Percentiles rank a stretch among this genome's conserved stretches.
phyloP scores from a whole-genome alignment of 2,888 invertebrate genomes.

The Cosmia pyralina region DNA sequence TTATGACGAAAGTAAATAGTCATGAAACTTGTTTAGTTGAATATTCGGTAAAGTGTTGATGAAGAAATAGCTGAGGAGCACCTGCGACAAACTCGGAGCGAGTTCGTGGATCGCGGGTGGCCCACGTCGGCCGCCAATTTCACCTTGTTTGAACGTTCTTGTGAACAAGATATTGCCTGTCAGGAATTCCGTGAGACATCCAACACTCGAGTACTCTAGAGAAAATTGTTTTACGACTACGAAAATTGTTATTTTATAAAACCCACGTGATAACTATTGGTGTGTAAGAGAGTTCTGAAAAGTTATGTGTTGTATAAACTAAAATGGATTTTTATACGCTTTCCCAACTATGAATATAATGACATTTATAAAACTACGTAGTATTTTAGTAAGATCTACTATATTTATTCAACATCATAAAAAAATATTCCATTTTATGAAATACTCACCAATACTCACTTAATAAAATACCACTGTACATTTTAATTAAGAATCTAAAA shows the following conservation, averaged over 20 bases:
- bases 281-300: background rate
- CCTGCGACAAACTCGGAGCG: slow-evolving; percentile 81
- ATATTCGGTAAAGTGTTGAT: slow-evolving; percentile 83
- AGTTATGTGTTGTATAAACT: background rate
- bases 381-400: background rate
- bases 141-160: slow-evolving; percentile 78
- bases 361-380: background rate
- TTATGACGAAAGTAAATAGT: slow-evolving; percentile 80
- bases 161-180: slow-evolving; percentile 80
- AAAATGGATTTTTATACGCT: background rate
- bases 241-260: slow-evolving; percentile 65
- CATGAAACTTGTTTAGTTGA: slow-evolving; percentile 80
- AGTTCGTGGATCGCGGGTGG: slow-evolving; percentile 73
- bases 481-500: slow-evolving; percentile 43
- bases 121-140: slow-evolving; percentile 80
- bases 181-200: slow-evolving; percentile 73
- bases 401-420: background rate
- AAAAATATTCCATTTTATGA: background rate
- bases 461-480: background rate
- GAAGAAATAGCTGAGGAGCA: slow-evolving; percentile 83
- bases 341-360: background rate
- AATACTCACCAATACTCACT: background rate
- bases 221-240: slow-evolving; percentile 64
- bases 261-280: slow-evolving; percentile 16
- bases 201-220: slow-evolving; percentile 71